Evolutionary conservation across 1,140 invertebrate species (phyloP), one percentile per base, ranked within the genome.

Genomic region (Sweltsa coloradensis): DNA sequence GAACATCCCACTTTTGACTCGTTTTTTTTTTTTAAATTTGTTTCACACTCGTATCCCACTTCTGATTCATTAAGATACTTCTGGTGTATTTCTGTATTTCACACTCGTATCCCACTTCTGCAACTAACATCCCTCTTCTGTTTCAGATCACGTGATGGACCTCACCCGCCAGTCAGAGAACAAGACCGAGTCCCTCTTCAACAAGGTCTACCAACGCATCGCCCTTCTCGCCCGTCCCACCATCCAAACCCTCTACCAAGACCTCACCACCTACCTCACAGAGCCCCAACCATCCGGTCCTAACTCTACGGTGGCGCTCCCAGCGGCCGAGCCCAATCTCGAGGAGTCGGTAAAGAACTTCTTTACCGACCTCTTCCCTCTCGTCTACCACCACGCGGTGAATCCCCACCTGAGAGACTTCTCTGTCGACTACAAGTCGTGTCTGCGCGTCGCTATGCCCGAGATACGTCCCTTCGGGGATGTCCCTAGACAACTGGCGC

Each of bases 381-480:
- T 87, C 14, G 83, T 87, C 14, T 91, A 89, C 59, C 83, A 87
- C 57, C 78, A 80, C 51, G 72, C 71, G 1, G 67, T 83, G 5
- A 72, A 71, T 45, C 64, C 71, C 41, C 47, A 46, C 31, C 61
- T 70, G 36, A 66, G 67, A 13, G 74, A 81, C 39, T 81, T 89
- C 57, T 81, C 79, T 4, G 68, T 75, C 3, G 79, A 83, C 36
- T 89, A 88, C 58, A 79, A 81, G 45, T 70, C 70, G 24, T 93
- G 89, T 55, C 61, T 94, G 50, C 73, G 76, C 58, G 73, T 77
- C 24, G 75, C 80, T n/a, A 79, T 79, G 49, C 70, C 78, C 5
- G 75, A 80, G 7, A 76, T 92, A 1, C 74, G 79, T 52, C 89
- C 89, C 0, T 93, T 92, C 61, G 83, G 83, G 18, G 80, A 83